Evolutionary conservation across 2,888 invertebrate species (phyloP), one percentile per base, ranked within the genome.

Genomic region (Crematogaster levior): DNA sequence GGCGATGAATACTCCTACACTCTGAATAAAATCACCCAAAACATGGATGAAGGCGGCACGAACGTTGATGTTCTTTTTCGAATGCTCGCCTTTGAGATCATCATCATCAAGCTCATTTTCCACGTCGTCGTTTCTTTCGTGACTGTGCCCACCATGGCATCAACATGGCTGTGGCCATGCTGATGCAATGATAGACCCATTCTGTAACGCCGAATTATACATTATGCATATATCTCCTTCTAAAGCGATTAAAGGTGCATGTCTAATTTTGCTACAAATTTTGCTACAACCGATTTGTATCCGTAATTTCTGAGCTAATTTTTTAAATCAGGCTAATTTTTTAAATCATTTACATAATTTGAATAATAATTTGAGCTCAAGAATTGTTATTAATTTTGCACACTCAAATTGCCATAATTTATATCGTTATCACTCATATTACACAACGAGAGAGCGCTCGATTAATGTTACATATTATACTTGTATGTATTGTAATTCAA

Each of bases 21-120:
- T 99, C 94, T 98, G 98, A 87, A 99, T 95, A 93, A 99, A 97
- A 95, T 99, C 99, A 0, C 99, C 99, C 77, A 99, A 93, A 60
- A 99, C 99, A 95, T 99, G 99, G 86, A 99, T 98, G 94, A 97
- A 98, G 40, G 99, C 99, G 4, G 99, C 99, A 87, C 98, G 96
- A 18, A 99, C 99, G 95, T 99, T 98, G 91, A 98, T 97, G 94
- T 98, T 98, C 91, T 95, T 95, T 1, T 93, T 90, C 37, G 92
- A 92, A 18, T 92, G 3, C 27, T 82, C 79, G 3, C 40, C 79
- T 34, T 86, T 83, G 21, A 73, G 61, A 40, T 61, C 82, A 10
- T 86, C n/a, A n/a, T n/a, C 80, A 60, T 84, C 73, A 95, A 95
- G 89, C 94, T 95, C 89, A 94, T 88, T 90, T 82, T 90, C 88